phyloP scores from a whole-genome alignment of 1,140 invertebrate genomes.

The Zaprionus camerounensis region DNA sequence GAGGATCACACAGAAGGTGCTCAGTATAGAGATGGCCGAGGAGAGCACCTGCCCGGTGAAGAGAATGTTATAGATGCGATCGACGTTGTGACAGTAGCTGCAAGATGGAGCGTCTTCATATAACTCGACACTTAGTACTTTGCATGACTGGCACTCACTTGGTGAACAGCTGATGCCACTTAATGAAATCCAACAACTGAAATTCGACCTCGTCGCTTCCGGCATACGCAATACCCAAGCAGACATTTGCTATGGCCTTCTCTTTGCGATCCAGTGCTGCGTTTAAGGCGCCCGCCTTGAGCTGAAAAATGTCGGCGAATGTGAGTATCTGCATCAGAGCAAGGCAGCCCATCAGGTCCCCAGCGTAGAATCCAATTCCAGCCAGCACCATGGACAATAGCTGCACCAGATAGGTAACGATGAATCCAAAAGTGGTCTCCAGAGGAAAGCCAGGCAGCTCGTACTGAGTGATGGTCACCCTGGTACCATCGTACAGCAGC shows the following conservation, averaged over 20 bases:
- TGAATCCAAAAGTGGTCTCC: slow-evolving; percentile 42
- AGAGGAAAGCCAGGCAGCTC: slow-evolving; percentile 52
- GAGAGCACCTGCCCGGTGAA: slow-evolving; percentile 56
- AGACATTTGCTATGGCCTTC: neutral
- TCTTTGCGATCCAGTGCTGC: slow-evolving; percentile 27
- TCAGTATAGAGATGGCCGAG: slow-evolving; percentile 49
- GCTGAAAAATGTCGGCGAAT: slow-evolving; percentile 49
- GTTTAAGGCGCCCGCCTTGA: slow-evolving; percentile 46
- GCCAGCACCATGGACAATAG: slow-evolving; percentile 36
- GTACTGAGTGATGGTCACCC: slow-evolving; percentile 51
- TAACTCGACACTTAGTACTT: neutral
- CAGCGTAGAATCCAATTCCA: slow-evolving; percentile 57
- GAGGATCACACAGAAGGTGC: slow-evolving; percentile 53
- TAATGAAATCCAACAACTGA: slow-evolving; percentile 54
- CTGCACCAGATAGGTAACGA: slow-evolving; percentile 51
- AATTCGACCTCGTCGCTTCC: neutral
- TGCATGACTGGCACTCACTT: slow-evolving; percentile 31
- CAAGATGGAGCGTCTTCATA: neutral
- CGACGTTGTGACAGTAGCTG: slow-evolving; percentile 55
- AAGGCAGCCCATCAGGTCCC: slow-evolving; percentile 49
- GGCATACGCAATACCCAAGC: slow-evolving; percentile 4
- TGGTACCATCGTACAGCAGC: slow-evolving; percentile 46
- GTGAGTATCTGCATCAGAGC: slow-evolving; percentile 54
- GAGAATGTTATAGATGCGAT: slow-evolving; percentile 49
- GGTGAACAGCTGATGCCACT: slow-evolving; percentile 68